These are phyloP conservation scores for Contarinia nasturtii DNA, from an alignment of 1,140 invertebrate species.

Conservation along the genomic window DNA sequence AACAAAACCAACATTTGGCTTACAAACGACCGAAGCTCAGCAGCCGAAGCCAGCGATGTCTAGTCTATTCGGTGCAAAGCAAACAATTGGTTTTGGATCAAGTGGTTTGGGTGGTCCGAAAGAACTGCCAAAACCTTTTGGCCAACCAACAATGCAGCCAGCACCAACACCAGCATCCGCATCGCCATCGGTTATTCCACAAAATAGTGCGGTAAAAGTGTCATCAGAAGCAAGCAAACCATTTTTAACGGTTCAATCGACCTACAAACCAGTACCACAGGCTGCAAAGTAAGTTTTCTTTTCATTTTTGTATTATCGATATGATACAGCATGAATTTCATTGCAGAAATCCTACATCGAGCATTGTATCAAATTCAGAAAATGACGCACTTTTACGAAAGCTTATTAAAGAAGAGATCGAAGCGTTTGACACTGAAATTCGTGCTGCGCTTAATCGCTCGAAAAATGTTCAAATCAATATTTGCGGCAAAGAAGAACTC, in stretches of 20 bases:
- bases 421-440: constrained; percentile 39
- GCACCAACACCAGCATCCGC: constrained; percentile 1
- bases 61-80: no score
- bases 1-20: no score
- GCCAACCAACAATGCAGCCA: not conserved
- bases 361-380: not conserved
- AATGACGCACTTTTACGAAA: constrained; percentile 11
- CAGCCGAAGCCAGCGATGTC: no score
- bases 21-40: no score
- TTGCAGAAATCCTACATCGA: no score
- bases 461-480: constrained; percentile 19
- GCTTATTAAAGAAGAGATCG: constrained; percentile 30
- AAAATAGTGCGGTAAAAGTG: not conserved
- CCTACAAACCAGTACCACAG: constrained; percentile 2
- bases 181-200: constrained; percentile 4
- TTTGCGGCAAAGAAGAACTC: constrained; percentile 30
- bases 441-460: constrained; percentile 31
- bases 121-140: not conserved
- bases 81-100: not conserved
- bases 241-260: constrained; percentile 1
- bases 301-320: no score
- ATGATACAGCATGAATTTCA: no score
- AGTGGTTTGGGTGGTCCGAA: no score
- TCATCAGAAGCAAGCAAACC: constrained; percentile 1
- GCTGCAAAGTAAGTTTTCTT: no score